phyloP scores from a whole-genome alignment of 2,888 invertebrate species.

The Hedychridium roseum region DNA sequence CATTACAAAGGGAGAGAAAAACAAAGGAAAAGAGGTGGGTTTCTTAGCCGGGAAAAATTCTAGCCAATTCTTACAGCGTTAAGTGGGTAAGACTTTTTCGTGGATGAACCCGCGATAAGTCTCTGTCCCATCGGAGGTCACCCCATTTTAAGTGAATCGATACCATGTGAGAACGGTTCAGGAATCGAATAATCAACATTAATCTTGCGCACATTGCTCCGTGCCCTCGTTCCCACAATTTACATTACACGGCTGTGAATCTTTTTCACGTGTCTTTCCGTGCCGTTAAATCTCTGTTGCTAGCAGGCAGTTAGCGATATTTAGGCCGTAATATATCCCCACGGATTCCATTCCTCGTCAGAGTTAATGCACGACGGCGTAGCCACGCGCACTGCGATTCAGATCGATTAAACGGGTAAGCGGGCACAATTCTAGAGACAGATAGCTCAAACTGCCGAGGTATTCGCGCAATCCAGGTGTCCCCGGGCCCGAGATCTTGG shows the following conservation, averaged over 20 bases:
- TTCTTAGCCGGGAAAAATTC: constrained; percentile 37
- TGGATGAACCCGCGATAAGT: not conserved
- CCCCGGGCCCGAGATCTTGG: constrained; percentile 20
- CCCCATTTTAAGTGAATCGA: too few species aligned
- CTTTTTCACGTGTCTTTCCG: not conserved
- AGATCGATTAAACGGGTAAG: not conserved
- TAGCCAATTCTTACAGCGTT: constrained; percentile 49
- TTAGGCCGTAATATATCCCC: too few species aligned
- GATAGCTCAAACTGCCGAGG: too few species aligned
- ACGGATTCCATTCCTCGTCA: too few species aligned
- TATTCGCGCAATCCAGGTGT: too few species aligned
- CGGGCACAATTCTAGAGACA: not conserved
- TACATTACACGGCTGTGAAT: not conserved
- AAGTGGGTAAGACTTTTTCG: constrained; percentile 35
- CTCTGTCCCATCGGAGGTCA: not conserved
- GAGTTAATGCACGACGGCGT: not conserved
- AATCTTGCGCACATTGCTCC: not conserved
- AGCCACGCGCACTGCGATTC: not conserved
- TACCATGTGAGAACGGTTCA: too few species aligned
- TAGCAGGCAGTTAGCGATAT: not conserved
- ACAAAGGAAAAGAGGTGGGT: constrained; percentile 6
- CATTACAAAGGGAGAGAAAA: constrained; percentile 16
- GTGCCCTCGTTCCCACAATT: not conserved
- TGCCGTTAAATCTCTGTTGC: not conserved
- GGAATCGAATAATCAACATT: not conserved